These are phyloP conservation scores for Drosophila elegans DNA, from an alignment of 1,140 invertebrate species.

Conservation along the genomic window DNA sequence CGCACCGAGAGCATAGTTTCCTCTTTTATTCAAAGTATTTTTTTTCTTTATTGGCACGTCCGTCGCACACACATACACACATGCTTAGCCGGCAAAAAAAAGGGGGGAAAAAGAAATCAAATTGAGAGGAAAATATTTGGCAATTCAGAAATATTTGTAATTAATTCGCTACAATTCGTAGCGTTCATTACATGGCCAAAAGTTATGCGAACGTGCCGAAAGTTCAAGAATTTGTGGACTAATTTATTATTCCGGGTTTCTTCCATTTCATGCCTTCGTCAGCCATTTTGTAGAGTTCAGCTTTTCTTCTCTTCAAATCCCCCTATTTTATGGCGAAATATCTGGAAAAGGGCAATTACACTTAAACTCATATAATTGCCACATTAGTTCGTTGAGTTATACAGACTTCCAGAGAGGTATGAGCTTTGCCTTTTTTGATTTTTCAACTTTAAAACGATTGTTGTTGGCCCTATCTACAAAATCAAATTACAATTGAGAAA, in stretches of 20 bases:
- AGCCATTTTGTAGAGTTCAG: conserved; percentile 33
- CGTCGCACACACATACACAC: conserved; percentile 25
- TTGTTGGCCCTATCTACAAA: no score
- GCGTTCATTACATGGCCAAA: conserved; percentile 7
- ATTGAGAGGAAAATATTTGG: conserved; percentile 26
- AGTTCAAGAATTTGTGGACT: conserved; percentile 17
- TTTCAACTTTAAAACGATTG: no score
- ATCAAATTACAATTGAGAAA: no score
- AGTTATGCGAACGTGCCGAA: conserved; percentile 28
- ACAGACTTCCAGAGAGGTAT: not conserved
- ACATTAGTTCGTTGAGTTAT: not conserved
- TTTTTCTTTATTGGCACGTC: conserved; percentile 63
- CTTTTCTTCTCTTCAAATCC: not conserved
- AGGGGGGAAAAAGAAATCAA: conserved; percentile 9
- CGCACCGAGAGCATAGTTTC: conserved; percentile 37
- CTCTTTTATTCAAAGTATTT: conserved; percentile 15
- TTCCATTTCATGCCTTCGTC: conserved; percentile 13
- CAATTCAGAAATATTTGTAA: conserved; percentile 38
- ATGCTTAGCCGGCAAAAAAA: conserved; percentile 56
- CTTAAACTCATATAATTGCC: conserved; percentile 4
- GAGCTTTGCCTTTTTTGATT: not conserved
- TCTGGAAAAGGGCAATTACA: conserved; percentile 5
- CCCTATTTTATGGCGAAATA: not conserved
- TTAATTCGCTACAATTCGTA: conserved; percentile 18
- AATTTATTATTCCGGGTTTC: conserved; percentile 32